Evolutionary conservation across 1,140 invertebrate species (phyloP).

Genomic region (Platyura marginata): DNA sequence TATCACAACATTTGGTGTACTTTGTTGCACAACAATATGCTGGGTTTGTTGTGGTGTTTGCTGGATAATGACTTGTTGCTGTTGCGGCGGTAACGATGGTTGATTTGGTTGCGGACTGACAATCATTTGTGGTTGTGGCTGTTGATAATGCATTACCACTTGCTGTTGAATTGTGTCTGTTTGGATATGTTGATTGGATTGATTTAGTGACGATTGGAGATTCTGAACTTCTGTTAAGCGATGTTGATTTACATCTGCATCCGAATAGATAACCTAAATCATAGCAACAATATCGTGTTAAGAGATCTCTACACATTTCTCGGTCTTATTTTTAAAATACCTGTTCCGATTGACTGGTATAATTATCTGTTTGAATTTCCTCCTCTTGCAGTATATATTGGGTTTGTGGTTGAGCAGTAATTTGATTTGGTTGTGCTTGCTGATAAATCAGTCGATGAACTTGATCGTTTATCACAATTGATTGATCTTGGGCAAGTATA

Average conservation of each 20-base stretch:
- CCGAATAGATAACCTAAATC: too few relatives aligned
- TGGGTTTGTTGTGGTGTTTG: conserved; percentile 11
- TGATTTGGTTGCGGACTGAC: conserved; percentile 19
- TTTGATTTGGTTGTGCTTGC: neutral
- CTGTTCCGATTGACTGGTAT: neutral
- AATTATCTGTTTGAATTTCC: neutral
- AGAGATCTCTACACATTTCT: neutral
- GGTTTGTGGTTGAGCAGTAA: neutral
- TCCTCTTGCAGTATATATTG: conserved; percentile 1
- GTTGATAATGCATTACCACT: conserved; percentile 8
- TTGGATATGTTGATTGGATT: conserved; percentile 10
- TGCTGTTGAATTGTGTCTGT: conserved; percentile 8
- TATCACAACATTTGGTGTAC: neutral
- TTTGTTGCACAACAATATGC: conserved; percentile 9
- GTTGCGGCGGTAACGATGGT: conserved; percentile 27
- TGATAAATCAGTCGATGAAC: conserved; percentile 11
- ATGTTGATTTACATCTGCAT: conserved; percentile 6
- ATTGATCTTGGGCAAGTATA: conserved; percentile 9
- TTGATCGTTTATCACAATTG: conserved; percentile 11
- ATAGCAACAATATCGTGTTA: too few relatives aligned
- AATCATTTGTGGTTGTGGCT: conserved; percentile 7
- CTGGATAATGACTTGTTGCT: conserved; percentile 9
- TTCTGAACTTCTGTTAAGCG: conserved; percentile 4
- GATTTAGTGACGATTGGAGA: conserved; percentile 4
- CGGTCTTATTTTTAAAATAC: neutral